phyloP scores from a whole-genome alignment of 2,797 vertebrate species.

The Coregonus suidteri region DNA sequence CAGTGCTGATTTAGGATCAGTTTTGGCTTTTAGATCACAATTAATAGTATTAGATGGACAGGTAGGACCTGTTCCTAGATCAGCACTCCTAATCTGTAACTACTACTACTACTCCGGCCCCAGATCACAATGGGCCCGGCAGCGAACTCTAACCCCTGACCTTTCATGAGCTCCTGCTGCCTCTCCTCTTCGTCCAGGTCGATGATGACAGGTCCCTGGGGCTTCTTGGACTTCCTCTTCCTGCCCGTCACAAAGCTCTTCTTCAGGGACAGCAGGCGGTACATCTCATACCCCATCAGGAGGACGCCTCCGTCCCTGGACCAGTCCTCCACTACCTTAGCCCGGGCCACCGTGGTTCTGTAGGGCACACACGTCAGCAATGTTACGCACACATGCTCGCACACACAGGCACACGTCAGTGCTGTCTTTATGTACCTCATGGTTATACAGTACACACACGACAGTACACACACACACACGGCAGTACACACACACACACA shows the following conservation, averaged over 20 bases:
- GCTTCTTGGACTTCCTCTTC: constrained; percentile 97
- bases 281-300: constrained; percentile 99
- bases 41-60: too few relatives aligned
- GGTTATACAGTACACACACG: too few relatives aligned
- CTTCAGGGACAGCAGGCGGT: constrained; percentile 95
- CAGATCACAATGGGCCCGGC: too few relatives aligned
- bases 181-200: constrained; percentile 98
- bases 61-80: too few relatives aligned
- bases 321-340: constrained; percentile 96
- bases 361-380: constrained; percentile 32
- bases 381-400: neutral
- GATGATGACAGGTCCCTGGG: constrained; percentile 92
- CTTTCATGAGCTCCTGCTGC: constrained; percentile 97
- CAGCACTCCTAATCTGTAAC: too few relatives aligned
- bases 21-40: too few relatives aligned
- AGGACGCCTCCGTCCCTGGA: constrained; percentile 91
- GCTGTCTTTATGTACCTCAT: too few relatives aligned
- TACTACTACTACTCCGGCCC: too few relatives aligned
- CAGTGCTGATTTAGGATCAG: too few relatives aligned
- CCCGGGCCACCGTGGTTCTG: constrained; percentile 91
- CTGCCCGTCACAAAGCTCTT: constrained; percentile 94
- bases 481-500: too few relatives aligned
- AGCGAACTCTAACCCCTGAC: constrained; percentile 57
- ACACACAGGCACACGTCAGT: too few relatives aligned
- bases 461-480: too few relatives aligned